Evolutionary conservation across 2,797 vertebrate genomes (phyloP), one percentile per base, ranked within the genome.

Genomic region (Sebastes variabilis): DNA sequence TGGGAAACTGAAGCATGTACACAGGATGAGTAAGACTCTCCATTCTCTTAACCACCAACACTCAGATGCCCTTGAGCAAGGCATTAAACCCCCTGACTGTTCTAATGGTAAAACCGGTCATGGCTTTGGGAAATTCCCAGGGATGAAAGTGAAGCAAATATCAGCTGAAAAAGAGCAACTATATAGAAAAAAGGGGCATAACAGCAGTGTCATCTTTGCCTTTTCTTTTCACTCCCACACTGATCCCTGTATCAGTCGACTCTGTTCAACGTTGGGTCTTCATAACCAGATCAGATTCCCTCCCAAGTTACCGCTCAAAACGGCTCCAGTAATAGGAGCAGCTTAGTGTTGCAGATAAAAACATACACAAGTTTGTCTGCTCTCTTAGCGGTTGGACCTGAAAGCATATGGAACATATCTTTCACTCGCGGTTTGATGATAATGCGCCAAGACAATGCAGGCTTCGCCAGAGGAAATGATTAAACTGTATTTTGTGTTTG

Each of bases 151-250:
- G 20, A 66, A 38, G 22, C 27, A 36, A 55, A 58, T 59, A 3
- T 32, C 27, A 46, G 11, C 24, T 30, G 49, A 18, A 77, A 76
- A 55, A 20, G 25, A 66, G 25, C 14, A 73, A 24, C 34, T 66
- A 24, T 64, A 8, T 66, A 20, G n/a, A 30, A 59, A 67, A 65
- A 69, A 1, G 12, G 18, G 27, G 29, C 6, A 62, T 72, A 81
- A 61, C 30, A 61, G 69, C 54, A 30, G 77, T 74, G 83, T 91
- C 91, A 87, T 90, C 86, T 54, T n/a, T 75, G 88, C 8, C 79
- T 88, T 88, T 82, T 88, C 85, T 77, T 81, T 61, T 85, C 68
- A 61, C 65, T 62, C 69, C 71, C 62, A 72, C 62, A 55, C 66
- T 75, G 79, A 90, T 81, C 83, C 61, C 18, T 16, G 61, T 75